These are phyloP conservation scores for Trissonchulus latispiculum DNA, from an alignment of 2,888 invertebrate species.

Conservation along the genomic window DNA sequence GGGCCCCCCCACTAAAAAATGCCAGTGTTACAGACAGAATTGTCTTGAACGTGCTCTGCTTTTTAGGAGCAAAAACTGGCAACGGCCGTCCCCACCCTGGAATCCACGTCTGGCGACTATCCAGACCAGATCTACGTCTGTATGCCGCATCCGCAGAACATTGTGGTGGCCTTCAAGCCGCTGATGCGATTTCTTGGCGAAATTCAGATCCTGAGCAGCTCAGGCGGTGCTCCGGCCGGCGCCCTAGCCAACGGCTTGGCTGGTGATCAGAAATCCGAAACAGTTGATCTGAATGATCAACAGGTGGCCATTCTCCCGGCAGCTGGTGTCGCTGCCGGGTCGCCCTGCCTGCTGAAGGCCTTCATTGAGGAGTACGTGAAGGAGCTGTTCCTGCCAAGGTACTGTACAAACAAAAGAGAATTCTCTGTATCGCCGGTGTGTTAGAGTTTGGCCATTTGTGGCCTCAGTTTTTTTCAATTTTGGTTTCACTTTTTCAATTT, in stretches of 20 bases:
- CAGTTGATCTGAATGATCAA: too few species aligned
- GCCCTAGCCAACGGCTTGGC: too few species aligned
- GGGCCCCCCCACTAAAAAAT: too few species aligned
- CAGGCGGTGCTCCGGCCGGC: too few species aligned
- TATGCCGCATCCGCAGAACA: constrained; percentile 50
- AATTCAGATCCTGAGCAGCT: constrained; percentile 65
- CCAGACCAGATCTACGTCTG: constrained; percentile 61
- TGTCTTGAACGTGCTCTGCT: too few species aligned
- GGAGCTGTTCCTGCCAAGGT: constrained; percentile 61
- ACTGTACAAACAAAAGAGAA: too few species aligned
- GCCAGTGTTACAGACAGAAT: too few species aligned
- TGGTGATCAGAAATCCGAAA: too few species aligned
- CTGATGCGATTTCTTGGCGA: constrained; percentile 71
- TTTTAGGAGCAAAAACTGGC: background rate
- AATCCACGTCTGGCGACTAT: background rate
- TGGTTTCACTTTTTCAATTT: too few species aligned
- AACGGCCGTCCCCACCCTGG: background rate
- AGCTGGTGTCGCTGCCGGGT: background rate
- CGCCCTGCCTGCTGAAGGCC: constrained; percentile 51
- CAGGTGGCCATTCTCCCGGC: background rate
- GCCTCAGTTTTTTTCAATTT: too few species aligned
- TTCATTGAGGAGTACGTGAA: constrained; percentile 77
- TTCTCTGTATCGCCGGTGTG: too few species aligned
- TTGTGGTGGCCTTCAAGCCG: constrained; percentile 63
- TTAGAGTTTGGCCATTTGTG: too few species aligned